A percentile compares a stretch with the other conserved stretches of the same genome.
phyloP scores from a whole-genome alignment of 37 sponge, comb jelly and placozoan species.

The Beroe ovata region DNA sequence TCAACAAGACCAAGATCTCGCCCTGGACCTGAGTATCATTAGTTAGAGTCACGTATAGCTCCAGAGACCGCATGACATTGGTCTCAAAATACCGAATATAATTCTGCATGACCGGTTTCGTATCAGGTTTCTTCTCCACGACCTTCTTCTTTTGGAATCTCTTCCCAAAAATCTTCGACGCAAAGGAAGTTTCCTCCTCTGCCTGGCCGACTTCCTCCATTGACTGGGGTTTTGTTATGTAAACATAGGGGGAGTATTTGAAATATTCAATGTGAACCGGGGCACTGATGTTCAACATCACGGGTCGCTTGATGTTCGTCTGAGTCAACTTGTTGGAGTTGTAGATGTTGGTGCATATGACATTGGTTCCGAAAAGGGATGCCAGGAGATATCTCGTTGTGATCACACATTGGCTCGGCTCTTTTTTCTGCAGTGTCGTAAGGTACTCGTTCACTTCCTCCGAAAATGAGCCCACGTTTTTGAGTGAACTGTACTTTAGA shows the following conservation, averaged over 20 bases:
- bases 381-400: conserved; percentile 41
- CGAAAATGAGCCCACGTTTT: conserved; percentile 38
- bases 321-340: neutral
- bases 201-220: neutral
- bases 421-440: conserved; percentile 34
- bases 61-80: conserved; percentile 33
- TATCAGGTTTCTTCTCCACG: conserved; percentile 14
- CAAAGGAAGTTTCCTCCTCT: conserved; percentile 39
- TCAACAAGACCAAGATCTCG: conserved; percentile 43
- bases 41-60: conserved; percentile 26
- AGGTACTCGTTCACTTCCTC: conserved; percentile 64
- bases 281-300: neutral
- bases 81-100: conserved; percentile 58
- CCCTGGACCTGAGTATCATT: conserved; percentile 57
- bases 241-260: conserved; percentile 58
- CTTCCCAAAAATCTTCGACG: conserved; percentile 50
- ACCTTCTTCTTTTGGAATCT: conserved; percentile 23
- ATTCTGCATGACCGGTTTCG: conserved; percentile 49
- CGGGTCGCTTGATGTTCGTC: conserved; percentile 15
- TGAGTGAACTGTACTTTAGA: conserved; percentile 51
- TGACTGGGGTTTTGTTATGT: neutral
- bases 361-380: conserved; percentile 49
- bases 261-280: conserved; percentile 44
- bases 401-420: conserved; percentile 45
- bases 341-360: conserved; percentile 8